phyloP scores from a whole-genome alignment of 2,113 vertebrate species.

The Oreochromis aureus region DNA sequence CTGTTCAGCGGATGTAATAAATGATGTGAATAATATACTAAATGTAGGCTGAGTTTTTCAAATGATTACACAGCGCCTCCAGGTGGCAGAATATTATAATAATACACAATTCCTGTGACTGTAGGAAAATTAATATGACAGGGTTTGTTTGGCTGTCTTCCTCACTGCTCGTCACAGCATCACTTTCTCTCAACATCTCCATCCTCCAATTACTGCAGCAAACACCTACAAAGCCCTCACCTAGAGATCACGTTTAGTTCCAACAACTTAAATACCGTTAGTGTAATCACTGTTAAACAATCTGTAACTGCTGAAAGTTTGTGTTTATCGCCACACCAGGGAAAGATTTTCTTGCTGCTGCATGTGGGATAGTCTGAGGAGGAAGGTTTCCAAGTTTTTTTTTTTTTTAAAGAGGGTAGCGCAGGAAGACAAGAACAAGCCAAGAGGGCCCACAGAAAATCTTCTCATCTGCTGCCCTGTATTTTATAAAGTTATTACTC shows the following conservation, averaged over 20 bases:
- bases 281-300: not conserved
- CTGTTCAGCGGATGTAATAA: not conserved
- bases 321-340: not conserved
- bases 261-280: rapidly evolving
- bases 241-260: not conserved
- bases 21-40: not conserved
- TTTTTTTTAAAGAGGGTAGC: rapidly evolving
- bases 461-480: not conserved
- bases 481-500: not conserved
- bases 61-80: not conserved
- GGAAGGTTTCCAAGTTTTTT: not conserved
- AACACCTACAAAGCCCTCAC: not conserved
- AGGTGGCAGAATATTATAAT: not conserved
- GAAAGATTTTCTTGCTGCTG: rapidly evolving
- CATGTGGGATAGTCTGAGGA: not conserved
- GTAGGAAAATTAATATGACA: not conserved
- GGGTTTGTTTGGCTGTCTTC: not conserved
- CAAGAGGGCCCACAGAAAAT: not conserved
- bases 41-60: not conserved
- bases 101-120: not conserved
- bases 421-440: not conserved
- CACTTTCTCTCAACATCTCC: not conserved
- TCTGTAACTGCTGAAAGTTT: not conserved
- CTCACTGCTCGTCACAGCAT: not conserved
- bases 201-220: not conserved